A percentile compares a stretch with the other conserved stretches of the same genome.
Conservation (phyloP, 2,797 vertebrate genomes). For the Melanotaenia parkinsoni region DNA sequence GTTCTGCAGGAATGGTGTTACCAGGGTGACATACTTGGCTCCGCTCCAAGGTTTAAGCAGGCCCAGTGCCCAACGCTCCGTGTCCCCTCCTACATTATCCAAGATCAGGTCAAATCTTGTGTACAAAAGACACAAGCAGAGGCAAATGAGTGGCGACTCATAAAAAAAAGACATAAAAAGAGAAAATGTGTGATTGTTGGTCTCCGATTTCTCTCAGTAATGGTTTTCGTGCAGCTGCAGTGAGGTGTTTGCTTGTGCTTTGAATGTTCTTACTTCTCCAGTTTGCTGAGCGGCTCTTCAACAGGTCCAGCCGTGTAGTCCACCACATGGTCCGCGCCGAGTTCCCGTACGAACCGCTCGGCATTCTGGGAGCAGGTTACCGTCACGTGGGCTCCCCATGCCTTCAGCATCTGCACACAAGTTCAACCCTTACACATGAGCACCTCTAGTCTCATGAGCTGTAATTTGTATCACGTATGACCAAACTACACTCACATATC, state of each 20-base stretch:
- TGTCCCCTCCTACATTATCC: constrained; percentile 93
- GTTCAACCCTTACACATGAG: neutral
- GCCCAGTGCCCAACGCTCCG: constrained; percentile 88
- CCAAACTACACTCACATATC: neutral
- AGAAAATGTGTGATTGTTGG: neutral
- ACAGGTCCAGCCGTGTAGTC: constrained; percentile 89
- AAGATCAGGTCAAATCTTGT: constrained; percentile 94
- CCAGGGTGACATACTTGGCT: constrained; percentile 92
- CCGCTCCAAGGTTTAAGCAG: constrained; percentile 94
- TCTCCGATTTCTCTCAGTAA: constrained; percentile 4
- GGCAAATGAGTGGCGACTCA: neutral
- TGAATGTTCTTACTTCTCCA: constrained; percentile 84
- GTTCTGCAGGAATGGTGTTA: constrained; percentile 95
- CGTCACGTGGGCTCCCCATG: constrained; percentile 94
- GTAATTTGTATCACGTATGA: neutral
- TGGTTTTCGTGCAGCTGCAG: neutral
- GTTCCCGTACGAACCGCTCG: constrained; percentile 82
- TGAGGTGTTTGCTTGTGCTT: neutral
- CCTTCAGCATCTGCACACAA: constrained; percentile 88
- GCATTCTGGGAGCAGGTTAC: constrained; percentile 94
- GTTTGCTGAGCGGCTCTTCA: constrained; percentile 81
- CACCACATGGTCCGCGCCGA: constrained; percentile 90
- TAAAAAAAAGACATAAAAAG: neutral
- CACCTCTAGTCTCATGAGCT: too few relatives aligned
- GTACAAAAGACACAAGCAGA: constrained; percentile 4